Base-by-base conservation (phyloP, 1,140 invertebrate species). In the Papilio dardanus region DNA sequence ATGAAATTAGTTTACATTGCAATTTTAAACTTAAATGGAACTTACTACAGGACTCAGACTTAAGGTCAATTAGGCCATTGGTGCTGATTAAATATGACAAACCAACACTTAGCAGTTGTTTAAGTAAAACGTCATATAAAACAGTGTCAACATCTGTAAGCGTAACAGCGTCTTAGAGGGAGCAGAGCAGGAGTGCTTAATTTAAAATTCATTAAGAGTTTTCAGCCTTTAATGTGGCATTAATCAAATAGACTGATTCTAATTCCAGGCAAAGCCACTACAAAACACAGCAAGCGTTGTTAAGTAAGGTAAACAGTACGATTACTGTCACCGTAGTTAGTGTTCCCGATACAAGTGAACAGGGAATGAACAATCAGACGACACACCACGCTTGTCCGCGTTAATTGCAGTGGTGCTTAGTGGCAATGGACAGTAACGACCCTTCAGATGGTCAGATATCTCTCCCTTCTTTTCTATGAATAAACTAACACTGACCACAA, bases 281-380 rank as follows among this genome's bases (percentile, higher is more conserved):
- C 50, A 54, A 54, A 54, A 54, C 7, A 4, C 54, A 28, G 24
- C 2, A 28, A 62, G 3, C 54, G 24, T 24, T 54, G 50, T 58
- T 58, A 58, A 62, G 3, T 62, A 21, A 50, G 42, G 46, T 50
- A 62, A 62, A 62, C 54, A 62, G 54, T 28, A 62, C 24, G 54
- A 62, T 62, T 62, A 62, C 10, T 62, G 54, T 62, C 54, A 62
- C 24, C 0, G 3, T 3, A 30, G 46, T 50, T 10, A 28, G 30
- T 62, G 54, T 62, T 62, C 30, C 46, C 10, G 24, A 62, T 28
- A 62, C 21, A 28, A 62, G 54, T 62, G 54, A 28, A 58, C 54
- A 30, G 21, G 14, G 21, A 62, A 62, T 62, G 54, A 62, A 28
- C 54, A 62, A 62, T 62, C 54, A 62, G 8, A 54, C 46, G 10